Conservation (phyloP, 2,888 invertebrate species). For the Melanophora roralis region DNA sequence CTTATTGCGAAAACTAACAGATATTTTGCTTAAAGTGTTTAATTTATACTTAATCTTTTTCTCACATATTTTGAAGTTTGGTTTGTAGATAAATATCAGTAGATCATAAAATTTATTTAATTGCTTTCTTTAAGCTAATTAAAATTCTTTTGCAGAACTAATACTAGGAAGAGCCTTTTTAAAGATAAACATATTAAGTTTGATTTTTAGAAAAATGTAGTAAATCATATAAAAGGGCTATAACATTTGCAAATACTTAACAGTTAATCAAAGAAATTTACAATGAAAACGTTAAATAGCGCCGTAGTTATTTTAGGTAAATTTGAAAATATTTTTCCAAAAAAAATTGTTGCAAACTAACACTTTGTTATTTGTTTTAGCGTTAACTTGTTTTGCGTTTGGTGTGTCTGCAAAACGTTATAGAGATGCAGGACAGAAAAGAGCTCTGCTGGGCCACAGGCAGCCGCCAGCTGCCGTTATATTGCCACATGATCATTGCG, state of each 20-base stretch:
- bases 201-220: not conserved
- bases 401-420: conserved; percentile 4
- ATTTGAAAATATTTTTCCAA: not conserved
- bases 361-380: not conserved
- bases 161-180: not conserved
- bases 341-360: not conserved
- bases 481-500: conserved; percentile 28
- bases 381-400: not conserved
- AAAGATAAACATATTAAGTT: not conserved
- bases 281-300: conserved; percentile 6
- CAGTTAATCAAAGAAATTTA: not conserved
- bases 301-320: not conserved
- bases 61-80: not conserved
- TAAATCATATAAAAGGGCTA: conserved; percentile 1
- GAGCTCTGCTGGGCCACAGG: conserved; percentile 44
- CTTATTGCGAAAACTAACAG: not conserved
- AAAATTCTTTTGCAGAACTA: not conserved
- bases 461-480: conserved; percentile 24
- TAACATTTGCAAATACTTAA: not conserved
- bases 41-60: conserved; percentile 8
- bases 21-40: not conserved
- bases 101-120: not conserved
- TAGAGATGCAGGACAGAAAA: not conserved
- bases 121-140: not conserved
- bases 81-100: conserved; percentile 5